Conservation (phyloP, 1,140 invertebrate genomes). For the Drosophila lini region DNA sequence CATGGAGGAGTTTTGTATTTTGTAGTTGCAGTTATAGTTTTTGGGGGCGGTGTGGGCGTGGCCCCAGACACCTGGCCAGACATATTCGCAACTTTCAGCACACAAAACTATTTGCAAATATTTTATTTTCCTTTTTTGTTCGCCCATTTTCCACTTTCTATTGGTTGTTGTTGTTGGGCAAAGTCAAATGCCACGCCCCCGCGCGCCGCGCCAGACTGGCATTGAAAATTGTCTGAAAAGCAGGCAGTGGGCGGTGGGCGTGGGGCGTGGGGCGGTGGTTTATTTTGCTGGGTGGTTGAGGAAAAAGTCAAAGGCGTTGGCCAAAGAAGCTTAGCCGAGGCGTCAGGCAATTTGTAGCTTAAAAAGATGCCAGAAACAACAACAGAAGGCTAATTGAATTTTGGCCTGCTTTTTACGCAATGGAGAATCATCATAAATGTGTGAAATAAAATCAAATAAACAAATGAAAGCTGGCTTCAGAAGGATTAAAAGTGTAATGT, state of each 20-base stretch:
- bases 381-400: conserved; percentile 53
- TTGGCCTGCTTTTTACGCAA: conserved; percentile 19
- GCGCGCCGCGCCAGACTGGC: conserved; percentile 7
- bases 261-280: not conserved
- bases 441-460: conserved; percentile 13
- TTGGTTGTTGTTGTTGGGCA: conserved; percentile 41
- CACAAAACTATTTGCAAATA: conserved; percentile 76
- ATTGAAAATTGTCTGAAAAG: conserved; percentile 22
- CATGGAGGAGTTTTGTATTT: conserved; percentile 15
- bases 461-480: not conserved
- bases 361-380: conserved; percentile 30
- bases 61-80: conserved; percentile 66
- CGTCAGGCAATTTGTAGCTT: conserved; percentile 78
- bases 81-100: conserved; percentile 63
- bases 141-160: conserved; percentile 56
- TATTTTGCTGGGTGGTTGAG: not conserved
- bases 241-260: not conserved
- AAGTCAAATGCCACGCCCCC: conserved; percentile 42
- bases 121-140: conserved; percentile 40
- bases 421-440: conserved; percentile 1
- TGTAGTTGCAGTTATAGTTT: conserved; percentile 14
- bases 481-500: not conserved
- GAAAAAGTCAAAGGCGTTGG: conserved; percentile 23
- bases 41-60: conserved; percentile 50
- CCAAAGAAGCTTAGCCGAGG: conserved; percentile 62